A percentile compares a stretch with the other conserved stretches of the same genome.
phyloP scores from a whole-genome alignment of 2,113 vertebrate species.

The Acanthochromis polyacanthus region DNA sequence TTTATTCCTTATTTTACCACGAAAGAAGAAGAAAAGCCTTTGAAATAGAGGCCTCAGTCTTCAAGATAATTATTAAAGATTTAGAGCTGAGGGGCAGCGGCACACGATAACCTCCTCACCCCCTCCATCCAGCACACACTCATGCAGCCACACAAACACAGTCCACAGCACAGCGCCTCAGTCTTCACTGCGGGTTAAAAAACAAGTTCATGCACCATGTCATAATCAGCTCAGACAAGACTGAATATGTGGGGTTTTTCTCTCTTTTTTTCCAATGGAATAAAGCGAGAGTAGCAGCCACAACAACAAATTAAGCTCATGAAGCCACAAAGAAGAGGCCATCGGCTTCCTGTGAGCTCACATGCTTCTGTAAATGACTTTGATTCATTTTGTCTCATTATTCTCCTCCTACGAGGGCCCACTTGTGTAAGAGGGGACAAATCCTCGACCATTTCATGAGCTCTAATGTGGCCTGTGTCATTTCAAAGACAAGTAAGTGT shows the following conservation, averaged over 20 bases:
- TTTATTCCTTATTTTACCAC: slow-evolving; percentile 7
- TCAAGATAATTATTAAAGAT: slow-evolving; percentile 77
- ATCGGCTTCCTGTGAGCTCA: slow-evolving; percentile 37
- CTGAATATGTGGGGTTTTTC: slow-evolving; percentile 58
- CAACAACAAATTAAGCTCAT: slow-evolving; percentile 74
- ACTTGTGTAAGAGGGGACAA: slow-evolving; percentile 31
- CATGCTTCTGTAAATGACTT: slow-evolving; percentile 56
- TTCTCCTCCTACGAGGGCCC: slow-evolving; percentile 44
- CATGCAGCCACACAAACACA: slow-evolving; percentile 31
- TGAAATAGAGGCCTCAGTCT: slow-evolving; percentile 65
- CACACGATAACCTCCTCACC: slow-evolving; percentile 54
- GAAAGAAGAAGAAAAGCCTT: slow-evolving; percentile 46
- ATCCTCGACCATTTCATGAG: slow-evolving; percentile 14
- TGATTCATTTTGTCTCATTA: slow-evolving; percentile 66
- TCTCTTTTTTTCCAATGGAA: slow-evolving; percentile 38
- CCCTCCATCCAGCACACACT: slow-evolving; percentile 37
- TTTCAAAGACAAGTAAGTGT: slow-evolving; percentile 1
- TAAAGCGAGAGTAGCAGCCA: slow-evolving; percentile 54
- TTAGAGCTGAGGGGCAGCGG: slow-evolving; percentile 59
- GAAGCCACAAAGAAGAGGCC: slow-evolving; percentile 58
- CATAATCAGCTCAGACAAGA: slow-evolving; percentile 76
- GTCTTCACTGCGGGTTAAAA: slow-evolving; percentile 76
- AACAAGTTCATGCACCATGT: slow-evolving; percentile 76
- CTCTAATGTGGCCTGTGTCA: slow-evolving; percentile 11
- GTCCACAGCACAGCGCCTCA: slow-evolving; percentile 53